Evolutionary conservation across 2,113 vertebrate species (phyloP).

Genomic region (Lagopus leucura): DNA sequence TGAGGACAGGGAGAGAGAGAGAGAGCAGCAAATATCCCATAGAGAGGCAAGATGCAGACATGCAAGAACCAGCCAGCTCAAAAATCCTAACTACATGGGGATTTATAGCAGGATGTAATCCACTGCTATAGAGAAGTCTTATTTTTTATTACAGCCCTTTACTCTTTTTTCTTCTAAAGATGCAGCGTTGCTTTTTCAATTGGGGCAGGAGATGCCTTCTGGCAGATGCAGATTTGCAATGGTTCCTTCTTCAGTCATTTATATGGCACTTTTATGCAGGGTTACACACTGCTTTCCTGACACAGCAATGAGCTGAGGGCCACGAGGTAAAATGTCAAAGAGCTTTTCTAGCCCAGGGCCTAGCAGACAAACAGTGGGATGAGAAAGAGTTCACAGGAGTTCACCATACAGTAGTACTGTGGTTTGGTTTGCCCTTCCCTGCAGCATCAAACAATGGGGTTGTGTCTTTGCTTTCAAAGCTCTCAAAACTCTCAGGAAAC

Average conservation of each 20-base stretch:
- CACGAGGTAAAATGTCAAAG: neutral
- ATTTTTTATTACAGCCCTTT: neutral
- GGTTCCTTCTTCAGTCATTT: neutral
- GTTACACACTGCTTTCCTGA: neutral
- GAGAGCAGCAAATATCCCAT: neutral
- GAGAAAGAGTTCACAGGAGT: neutral
- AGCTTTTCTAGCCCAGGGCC: slow-evolving; percentile 25
- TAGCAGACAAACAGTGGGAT: neutral
- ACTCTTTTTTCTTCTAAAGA: neutral
- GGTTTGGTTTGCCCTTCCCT: neutral
- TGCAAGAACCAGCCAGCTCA: neutral
- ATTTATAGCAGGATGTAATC: neutral
- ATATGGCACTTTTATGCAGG: neutral
- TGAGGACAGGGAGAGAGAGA: neutral
- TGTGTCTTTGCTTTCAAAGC: neutral
- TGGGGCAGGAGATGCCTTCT: neutral
- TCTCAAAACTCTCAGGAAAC: neutral
- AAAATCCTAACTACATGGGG: neutral
- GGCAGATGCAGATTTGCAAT: neutral
- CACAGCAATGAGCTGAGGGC: neutral
- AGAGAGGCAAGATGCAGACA: neutral
- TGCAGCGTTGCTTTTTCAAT: accelerated
- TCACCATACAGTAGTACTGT: accelerated
- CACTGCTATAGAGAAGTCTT: neutral
- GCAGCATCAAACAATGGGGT: neutral